Percentiles rank a stretch among this genome's conserved stretches.
Conservation (phyloP, 2,797 vertebrate genomes). For the Simalia tracyae region DNA sequence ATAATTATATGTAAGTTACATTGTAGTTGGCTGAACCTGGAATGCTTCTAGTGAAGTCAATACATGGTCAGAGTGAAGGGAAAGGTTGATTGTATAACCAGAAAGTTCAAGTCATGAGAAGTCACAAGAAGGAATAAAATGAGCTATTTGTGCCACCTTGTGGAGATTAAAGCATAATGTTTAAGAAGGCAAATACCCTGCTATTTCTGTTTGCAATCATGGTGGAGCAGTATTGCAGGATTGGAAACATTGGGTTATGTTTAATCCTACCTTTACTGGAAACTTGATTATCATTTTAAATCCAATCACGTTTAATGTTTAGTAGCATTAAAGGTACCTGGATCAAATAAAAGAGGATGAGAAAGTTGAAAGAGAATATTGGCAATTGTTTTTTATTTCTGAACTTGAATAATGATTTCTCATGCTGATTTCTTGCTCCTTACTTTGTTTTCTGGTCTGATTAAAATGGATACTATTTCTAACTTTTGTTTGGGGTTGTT, state of each 20-base stretch:
- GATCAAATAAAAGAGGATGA: neutral
- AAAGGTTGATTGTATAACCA: neutral
- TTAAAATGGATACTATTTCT: neutral
- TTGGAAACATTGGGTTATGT: neutral
- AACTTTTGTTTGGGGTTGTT: neutral
- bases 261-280: neutral
- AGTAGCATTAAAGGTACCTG: neutral
- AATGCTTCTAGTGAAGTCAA: neutral
- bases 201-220: neutral
- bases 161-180: conserved; percentile 36
- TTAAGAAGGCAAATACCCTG: neutral
- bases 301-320: neutral
- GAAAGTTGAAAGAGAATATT: neutral
- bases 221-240: neutral
- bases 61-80: neutral
- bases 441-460: neutral
- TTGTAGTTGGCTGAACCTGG: neutral
- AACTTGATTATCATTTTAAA: neutral
- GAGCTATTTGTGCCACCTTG: conserved; percentile 67
- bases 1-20: neutral
- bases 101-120: accelerated
- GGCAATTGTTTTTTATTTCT: neutral
- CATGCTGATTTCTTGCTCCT: neutral
- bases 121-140: accelerated
- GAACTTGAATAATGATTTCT: neutral